phyloP scores from a whole-genome alignment of 2,888 invertebrate genomes.

The Thumatha senex region DNA sequence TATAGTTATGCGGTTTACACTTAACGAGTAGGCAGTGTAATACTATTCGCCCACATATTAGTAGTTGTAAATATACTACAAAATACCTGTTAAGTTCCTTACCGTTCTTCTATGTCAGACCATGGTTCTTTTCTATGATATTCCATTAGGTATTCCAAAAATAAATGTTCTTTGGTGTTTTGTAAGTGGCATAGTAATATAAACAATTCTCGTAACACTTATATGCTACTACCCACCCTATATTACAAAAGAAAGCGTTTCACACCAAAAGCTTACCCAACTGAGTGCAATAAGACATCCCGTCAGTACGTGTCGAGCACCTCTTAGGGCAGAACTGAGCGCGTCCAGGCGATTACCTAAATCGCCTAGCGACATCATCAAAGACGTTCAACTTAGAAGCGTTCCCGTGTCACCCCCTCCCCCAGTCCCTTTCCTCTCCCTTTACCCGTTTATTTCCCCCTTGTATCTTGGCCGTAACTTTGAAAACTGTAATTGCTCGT shows the following conservation, averaged over 20 bases:
- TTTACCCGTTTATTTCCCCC: slow-evolving; percentile 4
- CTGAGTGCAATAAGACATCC: slow-evolving; percentile 6
- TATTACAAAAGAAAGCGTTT: background rate
- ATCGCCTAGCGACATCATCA: slow-evolving; percentile 28
- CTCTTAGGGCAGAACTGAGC: slow-evolving; percentile 27
- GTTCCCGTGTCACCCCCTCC: slow-evolving; percentile 27
- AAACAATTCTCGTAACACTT: no score
- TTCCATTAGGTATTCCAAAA: no score
- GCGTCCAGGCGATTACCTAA: slow-evolving; percentile 36
- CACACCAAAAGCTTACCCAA: slow-evolving; percentile 6
- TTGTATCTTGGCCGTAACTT: slow-evolving; percentile 28
- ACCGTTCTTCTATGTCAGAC: no score
- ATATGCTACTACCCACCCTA: no score
- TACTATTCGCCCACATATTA: no score
- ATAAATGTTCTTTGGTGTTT: no score
- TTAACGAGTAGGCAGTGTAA: no score
- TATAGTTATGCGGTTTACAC: no score
- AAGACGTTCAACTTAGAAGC: slow-evolving; percentile 37
- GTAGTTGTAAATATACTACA: no score
- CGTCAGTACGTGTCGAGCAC: slow-evolving; percentile 18
- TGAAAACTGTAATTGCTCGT: slow-evolving; percentile 45
- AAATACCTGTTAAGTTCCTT: no score
- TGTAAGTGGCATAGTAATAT: no score
- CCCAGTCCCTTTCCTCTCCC: slow-evolving; percentile 1
- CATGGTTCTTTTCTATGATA: no score